These are phyloP conservation scores for Oncorhynchus nerka DNA, from an alignment of 2,113 vertebrate genomes.

Conservation along the genomic window DNA sequence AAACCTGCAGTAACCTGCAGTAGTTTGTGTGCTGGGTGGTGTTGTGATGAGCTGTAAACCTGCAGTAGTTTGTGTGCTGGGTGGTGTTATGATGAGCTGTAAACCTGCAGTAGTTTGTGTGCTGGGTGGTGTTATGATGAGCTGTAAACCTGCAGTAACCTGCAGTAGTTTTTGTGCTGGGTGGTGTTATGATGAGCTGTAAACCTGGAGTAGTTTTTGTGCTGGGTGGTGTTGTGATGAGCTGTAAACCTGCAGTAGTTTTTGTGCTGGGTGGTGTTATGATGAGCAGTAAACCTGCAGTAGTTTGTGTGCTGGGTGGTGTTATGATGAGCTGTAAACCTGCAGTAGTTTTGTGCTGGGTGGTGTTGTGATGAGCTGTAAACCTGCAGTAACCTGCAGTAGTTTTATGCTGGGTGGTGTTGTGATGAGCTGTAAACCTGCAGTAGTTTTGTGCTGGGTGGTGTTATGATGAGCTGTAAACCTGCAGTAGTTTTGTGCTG, in stretches of 20 bases:
- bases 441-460: background rate
- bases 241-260: background rate
- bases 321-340: too few species aligned
- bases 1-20: too few species aligned
- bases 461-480: too few species aligned
- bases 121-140: too few species aligned
- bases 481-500: background rate
- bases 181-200: too few species aligned
- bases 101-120: background rate
- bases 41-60: too few species aligned
- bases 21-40: too few species aligned
- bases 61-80: background rate
- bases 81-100: conserved; percentile 18
- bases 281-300: conserved; percentile 3
- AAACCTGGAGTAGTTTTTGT: background rate
- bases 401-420: background rate
- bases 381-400: background rate
- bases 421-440: too few species aligned
- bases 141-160: conserved; percentile 8
- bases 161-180: background rate
- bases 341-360: too few species aligned
- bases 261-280: too few species aligned
- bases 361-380: too few species aligned
- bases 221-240: too few species aligned
- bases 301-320: background rate